Base-by-base conservation (phyloP, 2,797 vertebrate species). In the Tamandua tetradactyla region DNA sequence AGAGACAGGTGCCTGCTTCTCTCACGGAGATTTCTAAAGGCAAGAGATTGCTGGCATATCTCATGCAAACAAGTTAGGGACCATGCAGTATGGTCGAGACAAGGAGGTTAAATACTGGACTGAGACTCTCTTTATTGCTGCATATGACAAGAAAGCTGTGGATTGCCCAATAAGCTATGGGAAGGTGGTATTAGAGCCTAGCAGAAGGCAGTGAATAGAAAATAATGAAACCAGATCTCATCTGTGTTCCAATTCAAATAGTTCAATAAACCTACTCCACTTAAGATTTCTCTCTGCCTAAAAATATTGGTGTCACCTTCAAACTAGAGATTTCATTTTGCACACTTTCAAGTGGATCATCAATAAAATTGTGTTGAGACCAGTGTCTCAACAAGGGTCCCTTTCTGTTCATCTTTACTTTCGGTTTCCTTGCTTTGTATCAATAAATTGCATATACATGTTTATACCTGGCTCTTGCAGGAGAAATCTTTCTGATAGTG, bases 141-240 rank as follows among this genome's bases (percentile, higher is more conserved):
- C 76, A 14, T 69, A 8, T 49, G 55, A 83, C 25, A 35, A 30
- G 30, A 94, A 75, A 61, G 32, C 78, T 42, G 18, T 37, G 10
- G 66, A 37, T 62, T 61, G 44, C 25, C 85, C 55, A 57, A 62
- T 57, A 72, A n/a, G 14, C 57, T 52, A 52, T 2, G 18, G 35
- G 23, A 44, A 84, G 64, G 35, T 52, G 4, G 30, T 87, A 57
- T 75, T 94, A 80, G 80, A 61, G 27, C 71, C 87, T 68, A 69
- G 32, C 6, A 35, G 35, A 87, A 88, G 71, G 15, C 49, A 40
- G 10, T 61, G 52, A 47, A 40, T 47, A 3, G 47, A 69, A 87
- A 79, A 84, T 52, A 84, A 27, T 20, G n/a, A 81, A 92, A 18
- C 12, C 14, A 0, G 17, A 11, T 27, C 49, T 22, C 3, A 32